These are phyloP conservation scores for Phyto melanocephala DNA, from an alignment of 2,888 invertebrate genomes.

Conservation along the genomic window DNA sequence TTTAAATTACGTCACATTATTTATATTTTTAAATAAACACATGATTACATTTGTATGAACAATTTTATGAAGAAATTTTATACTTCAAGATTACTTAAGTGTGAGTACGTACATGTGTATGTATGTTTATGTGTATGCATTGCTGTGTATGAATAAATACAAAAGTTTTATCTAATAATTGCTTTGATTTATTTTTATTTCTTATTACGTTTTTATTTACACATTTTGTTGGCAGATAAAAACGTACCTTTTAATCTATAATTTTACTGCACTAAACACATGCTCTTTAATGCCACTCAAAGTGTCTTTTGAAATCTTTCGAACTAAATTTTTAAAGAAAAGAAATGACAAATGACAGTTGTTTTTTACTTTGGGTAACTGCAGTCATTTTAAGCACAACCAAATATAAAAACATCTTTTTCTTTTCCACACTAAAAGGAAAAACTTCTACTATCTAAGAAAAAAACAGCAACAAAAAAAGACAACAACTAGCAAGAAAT, in stretches of 20 bases:
- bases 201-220: background rate
- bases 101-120: too few species aligned
- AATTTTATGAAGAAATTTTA: too few species aligned
- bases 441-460: conserved; percentile 30
- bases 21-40: too few species aligned
- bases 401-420: conserved; percentile 30
- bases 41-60: too few species aligned
- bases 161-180: background rate
- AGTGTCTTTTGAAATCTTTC: conserved; percentile 47
- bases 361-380: conserved; percentile 58
- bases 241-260: conserved; percentile 53
- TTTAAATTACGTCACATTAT: too few species aligned
- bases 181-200: background rate
- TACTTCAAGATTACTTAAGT: too few species aligned
- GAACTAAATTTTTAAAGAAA: conserved; percentile 44
- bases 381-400: conserved; percentile 59
- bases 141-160: too few species aligned
- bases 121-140: too few species aligned
- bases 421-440: conserved; percentile 27
- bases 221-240: background rate
- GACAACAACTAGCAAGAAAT: conserved; percentile 26
- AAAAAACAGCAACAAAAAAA: background rate
- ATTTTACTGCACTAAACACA: conserved; percentile 63
- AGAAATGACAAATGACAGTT: conserved; percentile 63
- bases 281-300: conserved; percentile 59